Evolutionary conservation across 2,113 vertebrate species (phyloP), one percentile per base, ranked within the genome.

Genomic region (Carassius gibelio): DNA sequence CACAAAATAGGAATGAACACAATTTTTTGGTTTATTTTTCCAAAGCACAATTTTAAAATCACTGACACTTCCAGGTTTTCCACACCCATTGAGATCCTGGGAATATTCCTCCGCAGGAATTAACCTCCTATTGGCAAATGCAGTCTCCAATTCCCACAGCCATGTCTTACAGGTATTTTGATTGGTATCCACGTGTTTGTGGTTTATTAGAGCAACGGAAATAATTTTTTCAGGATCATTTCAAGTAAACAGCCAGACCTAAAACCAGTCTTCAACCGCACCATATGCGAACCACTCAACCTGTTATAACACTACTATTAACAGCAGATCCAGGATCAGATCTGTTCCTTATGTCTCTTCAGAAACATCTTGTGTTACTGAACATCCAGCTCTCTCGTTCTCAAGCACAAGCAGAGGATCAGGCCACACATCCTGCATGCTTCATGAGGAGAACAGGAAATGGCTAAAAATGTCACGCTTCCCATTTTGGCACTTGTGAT

Each of bases 261-360:
- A 38, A 82, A 50, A 74, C 23, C 55, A 59, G 9, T 59, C 34
- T 78, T 61, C 34, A 61, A 59, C 76, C 76, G 3, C 55, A 78
- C 52, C 19, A 8, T 14, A n/a, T 61, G 10, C 19, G 21, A 78
- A 61, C 55, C 55, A 38, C 76, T 61, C 76, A 78, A 78, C 76
- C 76, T 42, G 76, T 61, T 78, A 61, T 5, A 52, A 45, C 62
- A 45, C 42, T 50, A n/a, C 23, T 21, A 61, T 61, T 61, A 68
- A 45, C 26, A 82, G 48, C 17, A 23, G 66, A 19, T 82, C 48
- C 81, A 82, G 30, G 71, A 42, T 50, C 71, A 75, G n/a, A n/a
- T 75, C 71, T 23, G n/a, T 50, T 75, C 71, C 71, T 23, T 2
- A 26, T 75, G 42, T 75, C 42, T n/a, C n/a, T 74, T 14, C 38